Evolutionary conservation across 2,113 vertebrate species (phyloP), one percentile per base, ranked within the genome.

Genomic region (Oryzias woworae): DNA sequence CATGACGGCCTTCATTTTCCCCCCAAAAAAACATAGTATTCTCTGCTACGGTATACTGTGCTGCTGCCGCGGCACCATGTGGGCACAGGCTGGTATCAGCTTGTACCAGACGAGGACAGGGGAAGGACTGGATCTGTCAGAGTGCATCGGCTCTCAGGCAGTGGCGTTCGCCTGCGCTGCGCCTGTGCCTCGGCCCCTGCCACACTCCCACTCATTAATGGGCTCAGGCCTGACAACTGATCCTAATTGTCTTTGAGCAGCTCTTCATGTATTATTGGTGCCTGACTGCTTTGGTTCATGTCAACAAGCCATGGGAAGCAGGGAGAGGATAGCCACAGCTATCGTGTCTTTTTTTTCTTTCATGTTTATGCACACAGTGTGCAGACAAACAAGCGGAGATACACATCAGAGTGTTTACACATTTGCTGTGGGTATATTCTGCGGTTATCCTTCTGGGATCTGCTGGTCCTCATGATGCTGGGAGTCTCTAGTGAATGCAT

Each of bases 231-330:
- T 96, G 95, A 96, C 95, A 98, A 96, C 95, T 96, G 93, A 96
- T 95, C 94, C 95, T 96, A 95, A 98, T 97, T 96, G 94, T 93
- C 94, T 96, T 94, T 95, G 94, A 97, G 94, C 93, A 91, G 58
- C 94, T 94, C 94, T 95, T 95, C 94, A 94, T 95, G 95, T 96
- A 95, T 96, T 96, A 96, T 96, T 95, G 94, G 95, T 95, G 95
- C 93, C 93, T 96, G 94, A 94, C 94, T 94, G 94, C 93, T 90
- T 93, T 87, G 91, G 89, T 93, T 94, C 94, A 92, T 94, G 94
- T 95, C 94, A 96, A 94, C 94, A 95, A 94, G 92, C 92, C 89
- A 70, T 86, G 85, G 92, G 90, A 84, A 72, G 87, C 85, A 55
- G 85, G 80, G 81, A 78, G 73, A 78, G 71, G 75, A 64, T 70